Conservation (phyloP, 2,888 invertebrate genomes). For the Stenodera caucasica region DNA sequence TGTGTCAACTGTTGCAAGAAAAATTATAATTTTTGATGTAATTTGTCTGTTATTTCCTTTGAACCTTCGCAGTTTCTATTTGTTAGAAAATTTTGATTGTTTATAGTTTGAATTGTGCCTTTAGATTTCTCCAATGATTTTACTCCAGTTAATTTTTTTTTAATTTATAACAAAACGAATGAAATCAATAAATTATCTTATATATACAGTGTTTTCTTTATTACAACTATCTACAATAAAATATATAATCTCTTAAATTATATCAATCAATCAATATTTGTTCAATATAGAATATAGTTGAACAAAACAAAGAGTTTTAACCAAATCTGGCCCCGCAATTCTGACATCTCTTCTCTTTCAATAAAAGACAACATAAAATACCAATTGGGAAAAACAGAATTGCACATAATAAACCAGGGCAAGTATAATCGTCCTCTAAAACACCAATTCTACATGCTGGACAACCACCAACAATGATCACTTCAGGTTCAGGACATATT, state of each 20-base stretch:
- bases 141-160: not conserved
- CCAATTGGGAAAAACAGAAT: slow-evolving; percentile 87
- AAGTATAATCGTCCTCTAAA: slow-evolving; percentile 84
- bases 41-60: not conserved
- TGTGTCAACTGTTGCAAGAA: slow-evolving; percentile 1
- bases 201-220: not conserved
- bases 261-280: too few species aligned
- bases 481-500: slow-evolving; percentile 71
- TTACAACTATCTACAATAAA: not conserved
- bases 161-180: not conserved
- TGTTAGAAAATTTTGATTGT: not conserved
- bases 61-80: not conserved
- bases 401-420: slow-evolving; percentile 80
- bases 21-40: not conserved
- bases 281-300: too few species aligned
- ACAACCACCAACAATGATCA: slow-evolving; percentile 83
- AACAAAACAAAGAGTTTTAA: not conserved
- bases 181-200: not conserved
- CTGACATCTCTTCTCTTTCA: slow-evolving; percentile 81
- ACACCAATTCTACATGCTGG: slow-evolving; percentile 87
- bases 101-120: not conserved
- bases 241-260: too few species aligned
- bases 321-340: slow-evolving; percentile 85
- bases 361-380: slow-evolving; percentile 80
- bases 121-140: not conserved